A percentile compares a stretch with the other conserved stretches of the same genome.
phyloP scores from a whole-genome alignment of 2,888 invertebrate genomes.

The Standfussiana lucernea region DNA sequence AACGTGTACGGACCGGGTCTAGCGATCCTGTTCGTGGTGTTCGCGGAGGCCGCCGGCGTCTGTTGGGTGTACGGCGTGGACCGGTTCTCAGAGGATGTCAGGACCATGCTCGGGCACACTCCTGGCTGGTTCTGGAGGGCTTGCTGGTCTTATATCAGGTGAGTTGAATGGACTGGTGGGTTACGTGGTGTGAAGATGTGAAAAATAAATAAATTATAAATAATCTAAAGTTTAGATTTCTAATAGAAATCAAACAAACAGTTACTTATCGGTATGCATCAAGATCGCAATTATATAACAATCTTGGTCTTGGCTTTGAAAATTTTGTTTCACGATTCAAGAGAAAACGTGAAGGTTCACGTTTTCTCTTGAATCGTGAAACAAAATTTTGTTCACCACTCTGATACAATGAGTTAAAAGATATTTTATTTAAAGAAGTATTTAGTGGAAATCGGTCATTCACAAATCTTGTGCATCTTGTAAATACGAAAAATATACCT shows the following conservation, averaged over 20 bases:
- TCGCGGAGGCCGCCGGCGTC: constrained; percentile 97
- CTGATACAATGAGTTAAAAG: not conserved
- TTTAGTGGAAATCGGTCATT: not conserved
- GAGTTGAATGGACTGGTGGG: not conserved
- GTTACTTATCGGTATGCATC: not conserved
- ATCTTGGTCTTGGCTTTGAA: not conserved
- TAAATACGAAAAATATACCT: not conserved
- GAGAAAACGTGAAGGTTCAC: no score
- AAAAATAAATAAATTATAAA: not conserved
- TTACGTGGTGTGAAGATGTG: not conserved
- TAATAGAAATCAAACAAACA: not conserved
- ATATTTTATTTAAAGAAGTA: not conserved
- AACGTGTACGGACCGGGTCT: constrained; percentile 97
- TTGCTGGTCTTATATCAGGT: constrained; percentile 95
- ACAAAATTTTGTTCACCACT: not conserved
- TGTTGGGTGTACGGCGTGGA: constrained; percentile 97
- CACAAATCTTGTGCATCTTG: not conserved
- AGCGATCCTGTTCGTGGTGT: constrained; percentile 97
- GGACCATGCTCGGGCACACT: constrained; percentile 95
- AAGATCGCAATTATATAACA: not conserved
- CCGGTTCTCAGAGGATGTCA: constrained; percentile 94
- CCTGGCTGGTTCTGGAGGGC: constrained; percentile 95
- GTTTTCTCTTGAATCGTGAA: no score
- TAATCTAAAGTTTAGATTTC: not conserved
- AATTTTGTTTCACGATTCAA: not conserved